A percentile compares a stretch with the other conserved stretches of the same genome.
These are phyloP conservation scores for Drosophila anomalata DNA, from an alignment of 2,888 invertebrate genomes.

Conservation along the genomic window DNA sequence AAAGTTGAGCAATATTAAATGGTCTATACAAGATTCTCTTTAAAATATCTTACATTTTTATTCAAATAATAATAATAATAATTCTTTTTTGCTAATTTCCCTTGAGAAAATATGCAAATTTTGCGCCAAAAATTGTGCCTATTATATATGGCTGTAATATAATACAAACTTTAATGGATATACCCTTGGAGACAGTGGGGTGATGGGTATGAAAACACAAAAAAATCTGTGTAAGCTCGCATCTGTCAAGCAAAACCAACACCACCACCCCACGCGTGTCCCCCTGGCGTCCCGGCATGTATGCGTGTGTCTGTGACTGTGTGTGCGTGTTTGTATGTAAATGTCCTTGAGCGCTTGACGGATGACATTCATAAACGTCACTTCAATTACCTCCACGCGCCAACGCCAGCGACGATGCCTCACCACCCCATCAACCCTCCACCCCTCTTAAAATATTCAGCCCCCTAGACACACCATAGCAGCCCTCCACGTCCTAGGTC, in stretches of 20 bases:
- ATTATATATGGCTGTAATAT: too few relatives aligned
- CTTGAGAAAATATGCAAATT: not conserved
- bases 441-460: conserved; percentile 11
- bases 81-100: not conserved
- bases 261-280: conserved; percentile 61
- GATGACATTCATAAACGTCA: conserved; percentile 83
- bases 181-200: not conserved
- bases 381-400: conserved; percentile 81
- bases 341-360: conserved; percentile 78
- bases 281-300: conserved; percentile 17
- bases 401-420: conserved; percentile 57
- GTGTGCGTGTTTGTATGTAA: conserved; percentile 65
- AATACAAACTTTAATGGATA: not conserved
- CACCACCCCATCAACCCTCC: conserved; percentile 19
- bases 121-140: not conserved
- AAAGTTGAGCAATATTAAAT: too few relatives aligned
- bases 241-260: conserved; percentile 74
- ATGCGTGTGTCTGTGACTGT: conserved; percentile 23
- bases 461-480: not conserved
- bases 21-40: too few relatives aligned
- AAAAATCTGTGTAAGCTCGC: conserved; percentile 75
- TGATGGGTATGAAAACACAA: conserved; percentile 38
- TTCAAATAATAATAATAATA: too few relatives aligned
- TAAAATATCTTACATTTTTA: too few relatives aligned
- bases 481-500: not conserved